Conservation (phyloP, 2,113 vertebrate species). For the Antigone vipio region DNA sequence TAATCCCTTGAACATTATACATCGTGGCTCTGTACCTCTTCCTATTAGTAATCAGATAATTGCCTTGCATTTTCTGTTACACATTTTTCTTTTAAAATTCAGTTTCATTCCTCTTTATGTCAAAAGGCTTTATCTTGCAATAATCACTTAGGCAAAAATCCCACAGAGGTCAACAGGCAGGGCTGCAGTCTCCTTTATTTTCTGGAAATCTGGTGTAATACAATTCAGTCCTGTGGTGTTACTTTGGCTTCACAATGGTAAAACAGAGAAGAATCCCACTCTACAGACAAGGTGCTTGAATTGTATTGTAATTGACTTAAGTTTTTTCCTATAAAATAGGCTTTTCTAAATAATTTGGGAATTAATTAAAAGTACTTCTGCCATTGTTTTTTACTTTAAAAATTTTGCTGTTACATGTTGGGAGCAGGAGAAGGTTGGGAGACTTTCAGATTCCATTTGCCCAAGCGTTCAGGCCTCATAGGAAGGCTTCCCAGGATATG, state of each 20-base stretch:
- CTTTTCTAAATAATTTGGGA: not conserved
- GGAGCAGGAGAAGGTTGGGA: not conserved
- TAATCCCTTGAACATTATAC: conserved; percentile 54
- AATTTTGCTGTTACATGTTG: not conserved
- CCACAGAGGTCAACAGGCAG: not conserved
- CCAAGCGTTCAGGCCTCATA: not conserved
- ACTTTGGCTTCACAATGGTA: not conserved
- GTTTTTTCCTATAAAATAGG: not conserved
- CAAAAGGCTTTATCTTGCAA: conserved; percentile 27
- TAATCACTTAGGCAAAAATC: conserved; percentile 39
- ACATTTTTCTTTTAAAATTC: conserved; percentile 26
- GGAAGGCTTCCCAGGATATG: not conserved
- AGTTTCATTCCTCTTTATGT: conserved; percentile 10
- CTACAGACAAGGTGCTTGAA: not conserved
- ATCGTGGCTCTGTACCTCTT: conserved; percentile 19
- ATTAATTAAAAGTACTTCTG: not conserved
- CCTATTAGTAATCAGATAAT: conserved; percentile 48
- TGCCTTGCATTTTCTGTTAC: conserved; percentile 23
- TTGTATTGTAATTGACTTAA: not conserved
- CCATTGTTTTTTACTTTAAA: not conserved
- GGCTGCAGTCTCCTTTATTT: conserved; percentile 1
- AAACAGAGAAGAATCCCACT: not conserved
- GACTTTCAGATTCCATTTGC: not conserved
- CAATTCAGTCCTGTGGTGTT: not conserved
- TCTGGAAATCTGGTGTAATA: not conserved